These are phyloP conservation scores for Abramis brama DNA, from an alignment of 2,113 vertebrate genomes.

Conservation along the genomic window DNA sequence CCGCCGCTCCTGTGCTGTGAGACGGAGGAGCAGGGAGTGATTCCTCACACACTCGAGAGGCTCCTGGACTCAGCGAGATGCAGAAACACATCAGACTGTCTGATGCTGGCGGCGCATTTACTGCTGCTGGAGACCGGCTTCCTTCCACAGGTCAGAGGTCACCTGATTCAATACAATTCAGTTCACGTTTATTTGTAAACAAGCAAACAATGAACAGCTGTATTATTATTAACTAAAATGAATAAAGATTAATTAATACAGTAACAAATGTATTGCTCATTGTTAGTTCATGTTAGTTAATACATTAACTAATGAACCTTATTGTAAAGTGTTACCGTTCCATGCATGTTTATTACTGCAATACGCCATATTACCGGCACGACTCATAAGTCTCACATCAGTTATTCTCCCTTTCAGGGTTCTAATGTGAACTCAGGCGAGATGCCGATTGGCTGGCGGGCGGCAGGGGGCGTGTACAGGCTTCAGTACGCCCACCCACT, in stretches of 20 bases:
- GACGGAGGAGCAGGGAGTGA: conserved; percentile 80
- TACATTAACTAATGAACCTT: too few species aligned
- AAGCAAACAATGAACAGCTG: too few species aligned
- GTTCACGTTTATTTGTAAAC: too few species aligned
- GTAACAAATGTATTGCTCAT: too few species aligned
- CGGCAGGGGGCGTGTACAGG: conserved; percentile 74
- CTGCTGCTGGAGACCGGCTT: conserved; percentile 95
- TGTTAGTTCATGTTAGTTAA: too few species aligned
- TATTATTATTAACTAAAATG: too few species aligned
- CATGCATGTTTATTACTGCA: too few species aligned
- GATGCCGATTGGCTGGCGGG: conserved; percentile 89
- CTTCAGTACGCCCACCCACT: conserved; percentile 87
- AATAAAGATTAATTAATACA: too few species aligned
- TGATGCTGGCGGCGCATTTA: conserved; percentile 83
- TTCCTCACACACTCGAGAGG: conserved; percentile 86
- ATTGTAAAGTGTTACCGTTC: too few species aligned
- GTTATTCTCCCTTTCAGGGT: conserved; percentile 55
- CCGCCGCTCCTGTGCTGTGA: conserved; percentile 94
- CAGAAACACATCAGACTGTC: conserved; percentile 76
- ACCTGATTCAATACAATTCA: background rate
- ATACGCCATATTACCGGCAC: too few species aligned
- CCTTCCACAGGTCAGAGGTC: conserved; percentile 78
- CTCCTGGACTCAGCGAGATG: conserved; percentile 80
- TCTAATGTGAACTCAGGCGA: conserved; percentile 62
- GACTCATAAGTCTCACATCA: too few species aligned